phyloP scores from a whole-genome alignment of 1,140 invertebrate genomes.

The Drosophila santomea region DNA sequence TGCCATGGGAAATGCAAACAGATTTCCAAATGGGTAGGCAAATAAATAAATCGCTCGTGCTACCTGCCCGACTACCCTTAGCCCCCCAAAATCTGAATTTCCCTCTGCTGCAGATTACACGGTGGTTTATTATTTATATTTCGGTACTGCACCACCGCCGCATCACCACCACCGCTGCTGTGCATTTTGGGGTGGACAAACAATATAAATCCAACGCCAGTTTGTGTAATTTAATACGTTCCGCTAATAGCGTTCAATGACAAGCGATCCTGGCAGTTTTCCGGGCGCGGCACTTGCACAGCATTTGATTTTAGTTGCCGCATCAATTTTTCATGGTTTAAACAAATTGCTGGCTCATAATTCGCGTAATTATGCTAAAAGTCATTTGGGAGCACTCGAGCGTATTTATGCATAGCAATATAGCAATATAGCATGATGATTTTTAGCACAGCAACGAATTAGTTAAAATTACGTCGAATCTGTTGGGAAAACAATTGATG shows the following conservation, averaged over 20 bases:
- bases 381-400: slow-evolving; percentile 27
- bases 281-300: slow-evolving; percentile 20
- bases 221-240: slow-evolving; percentile 70
- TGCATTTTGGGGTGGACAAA: slow-evolving; percentile 52
- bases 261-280: slow-evolving; percentile 61
- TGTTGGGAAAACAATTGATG: slow-evolving; percentile 15
- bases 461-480: slow-evolving; percentile 24
- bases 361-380: slow-evolving; percentile 53
- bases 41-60: slow-evolving; percentile 58
- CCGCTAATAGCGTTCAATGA: slow-evolving; percentile 67
- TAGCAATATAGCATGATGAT: slow-evolving; percentile 30
- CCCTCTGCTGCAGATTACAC: slow-evolving; percentile 7
- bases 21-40: slow-evolving; percentile 49
- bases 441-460: slow-evolving; percentile 31
- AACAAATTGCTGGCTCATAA: slow-evolving; percentile 39
- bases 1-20: slow-evolving; percentile 73
- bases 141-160: slow-evolving; percentile 23
- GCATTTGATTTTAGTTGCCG: slow-evolving; percentile 56
- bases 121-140: slow-evolving; percentile 68
- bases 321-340: slow-evolving; percentile 61
- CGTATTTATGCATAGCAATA: slow-evolving; percentile 23
- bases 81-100: background rate
- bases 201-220: slow-evolving; percentile 49
- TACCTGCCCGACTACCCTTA: slow-evolving; percentile 35
- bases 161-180: slow-evolving; percentile 1